These are phyloP conservation scores for Trachythela sp. DNA, from an alignment of 64 coral and sea anemone genomes.

Conservation along the genomic window DNA sequence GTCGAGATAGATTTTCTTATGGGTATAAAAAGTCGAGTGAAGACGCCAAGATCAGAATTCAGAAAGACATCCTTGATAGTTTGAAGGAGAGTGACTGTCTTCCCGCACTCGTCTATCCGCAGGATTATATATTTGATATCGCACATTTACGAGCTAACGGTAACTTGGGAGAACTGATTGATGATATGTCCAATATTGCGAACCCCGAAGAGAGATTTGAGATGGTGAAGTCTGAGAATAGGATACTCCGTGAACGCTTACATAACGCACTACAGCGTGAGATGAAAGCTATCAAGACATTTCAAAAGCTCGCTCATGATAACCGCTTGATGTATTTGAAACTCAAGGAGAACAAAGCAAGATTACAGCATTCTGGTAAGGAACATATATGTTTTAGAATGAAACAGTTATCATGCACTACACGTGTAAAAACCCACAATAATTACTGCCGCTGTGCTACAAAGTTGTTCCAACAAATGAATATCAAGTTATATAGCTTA, in stretches of 20 bases:
- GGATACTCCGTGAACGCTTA: slow-evolving; percentile 80
- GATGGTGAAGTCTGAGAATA: slow-evolving; percentile 90
- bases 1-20: background rate
- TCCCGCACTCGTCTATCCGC: background rate
- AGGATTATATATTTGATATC: slow-evolving; percentile 23
- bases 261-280: slow-evolving; percentile 93
- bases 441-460: too few relatives aligned
- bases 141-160: slow-evolving; percentile 5
- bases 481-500: too few relatives aligned
- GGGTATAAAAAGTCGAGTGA: background rate
- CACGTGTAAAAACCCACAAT: too few relatives aligned
- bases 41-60: background rate
- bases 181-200: slow-evolving; percentile 13
- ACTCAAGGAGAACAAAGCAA: slow-evolving; percentile 52
- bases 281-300: slow-evolving; percentile 96
- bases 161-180: slow-evolving; percentile 17
- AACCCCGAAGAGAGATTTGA: slow-evolving; percentile 37
- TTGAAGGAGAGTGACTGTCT: slow-evolving; percentile 16
- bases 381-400: background rate
- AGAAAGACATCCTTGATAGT: slow-evolving; percentile 2
- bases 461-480: too few relatives aligned
- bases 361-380: background rate
- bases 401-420: background rate
- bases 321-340: slow-evolving; percentile 78
- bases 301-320: slow-evolving; percentile 82